These are phyloP conservation scores for Zaprionus ornatus DNA, from an alignment of 1,140 invertebrate genomes.

Conservation along the genomic window DNA sequence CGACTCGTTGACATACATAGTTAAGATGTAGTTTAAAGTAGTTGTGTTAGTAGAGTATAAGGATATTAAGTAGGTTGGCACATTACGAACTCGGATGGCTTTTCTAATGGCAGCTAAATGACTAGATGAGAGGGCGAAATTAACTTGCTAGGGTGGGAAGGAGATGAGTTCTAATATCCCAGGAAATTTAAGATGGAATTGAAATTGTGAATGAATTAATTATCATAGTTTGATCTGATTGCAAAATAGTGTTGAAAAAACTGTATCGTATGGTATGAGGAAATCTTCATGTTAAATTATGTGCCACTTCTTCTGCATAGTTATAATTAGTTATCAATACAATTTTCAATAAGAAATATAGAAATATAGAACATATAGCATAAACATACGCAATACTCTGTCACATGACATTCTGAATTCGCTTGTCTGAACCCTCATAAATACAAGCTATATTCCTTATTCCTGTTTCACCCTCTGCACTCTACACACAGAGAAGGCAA, in stretches of 20 bases:
- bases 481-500: no score
- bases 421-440: neutral
- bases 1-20: slow-evolving; percentile 6
- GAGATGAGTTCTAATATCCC: neutral
- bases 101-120: slow-evolving; percentile 14
- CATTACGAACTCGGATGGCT: neutral
- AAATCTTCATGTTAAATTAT: neutral
- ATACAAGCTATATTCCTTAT: neutral
- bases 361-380: no score
- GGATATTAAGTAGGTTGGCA: neutral
- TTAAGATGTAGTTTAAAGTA: slow-evolving; percentile 23
- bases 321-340: no score
- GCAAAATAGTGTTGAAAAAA: no score
- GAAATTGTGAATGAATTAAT: no score
- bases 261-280: neutral
- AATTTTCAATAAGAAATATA: no score
- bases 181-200: no score
- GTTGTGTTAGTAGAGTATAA: neutral
- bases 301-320: no score
- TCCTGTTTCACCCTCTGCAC: no score
- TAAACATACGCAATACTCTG: no score
- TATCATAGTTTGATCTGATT: no score
- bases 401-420: no score
- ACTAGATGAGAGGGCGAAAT: neutral
- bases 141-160: slow-evolving; percentile 1